Conservation (phyloP, 2,888 invertebrate species). For the Lithophane socia region DNA sequence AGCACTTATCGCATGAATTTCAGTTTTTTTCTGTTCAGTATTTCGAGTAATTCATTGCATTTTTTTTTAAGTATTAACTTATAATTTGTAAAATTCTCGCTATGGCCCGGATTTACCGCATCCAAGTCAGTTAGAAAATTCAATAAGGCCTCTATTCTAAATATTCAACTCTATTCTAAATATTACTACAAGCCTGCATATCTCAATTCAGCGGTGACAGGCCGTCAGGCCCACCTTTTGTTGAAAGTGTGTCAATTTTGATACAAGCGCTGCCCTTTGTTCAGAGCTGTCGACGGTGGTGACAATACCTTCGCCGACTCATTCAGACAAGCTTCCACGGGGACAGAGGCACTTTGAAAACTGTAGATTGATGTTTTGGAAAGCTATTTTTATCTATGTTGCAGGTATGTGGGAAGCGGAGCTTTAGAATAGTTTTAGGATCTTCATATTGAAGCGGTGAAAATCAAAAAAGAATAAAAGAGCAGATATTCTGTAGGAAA, state of each 20-base stretch:
- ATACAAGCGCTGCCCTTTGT: constrained; percentile 61
- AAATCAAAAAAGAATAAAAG: background rate
- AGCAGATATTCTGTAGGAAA: background rate
- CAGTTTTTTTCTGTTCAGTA: background rate
- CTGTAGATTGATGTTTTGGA: constrained; percentile 51
- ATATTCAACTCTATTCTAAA: constrained; percentile 38
- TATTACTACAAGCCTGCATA: constrained; percentile 38
- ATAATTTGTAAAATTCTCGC: background rate
- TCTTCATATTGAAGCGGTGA: background rate
- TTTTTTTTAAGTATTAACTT: background rate
- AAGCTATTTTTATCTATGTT: constrained; percentile 49
- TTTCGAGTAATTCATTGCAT: no score
- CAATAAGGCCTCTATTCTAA: constrained; percentile 25
- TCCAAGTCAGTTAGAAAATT: constrained; percentile 23
- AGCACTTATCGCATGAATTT: background rate
- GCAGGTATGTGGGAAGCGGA: background rate
- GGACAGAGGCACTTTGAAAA: constrained; percentile 41
- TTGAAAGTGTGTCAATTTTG: constrained; percentile 66
- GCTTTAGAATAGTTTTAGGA: background rate
- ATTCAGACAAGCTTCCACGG: constrained; percentile 44
- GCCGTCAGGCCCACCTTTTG: constrained; percentile 53
- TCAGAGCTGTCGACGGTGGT: constrained; percentile 35
- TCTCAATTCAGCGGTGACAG: constrained; percentile 34
- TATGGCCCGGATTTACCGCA: background rate
- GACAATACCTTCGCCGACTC: constrained; percentile 50